Evolutionary conservation across 2,888 invertebrate genomes (phyloP).

Genomic region (Lasioglossum morio): DNA sequence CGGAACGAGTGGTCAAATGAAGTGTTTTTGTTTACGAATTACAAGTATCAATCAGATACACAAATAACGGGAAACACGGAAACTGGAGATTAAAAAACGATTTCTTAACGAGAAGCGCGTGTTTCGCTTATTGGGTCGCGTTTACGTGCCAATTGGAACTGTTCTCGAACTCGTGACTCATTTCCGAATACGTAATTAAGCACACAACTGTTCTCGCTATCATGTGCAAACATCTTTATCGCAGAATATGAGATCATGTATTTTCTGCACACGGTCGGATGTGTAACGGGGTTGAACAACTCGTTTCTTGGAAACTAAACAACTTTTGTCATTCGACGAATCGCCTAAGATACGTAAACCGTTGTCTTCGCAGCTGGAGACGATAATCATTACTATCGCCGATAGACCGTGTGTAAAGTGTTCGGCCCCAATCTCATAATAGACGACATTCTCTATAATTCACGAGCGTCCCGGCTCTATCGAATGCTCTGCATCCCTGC

Average conservation of each 20-base stretch:
- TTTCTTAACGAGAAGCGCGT: not conserved
- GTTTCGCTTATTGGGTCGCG: not conserved
- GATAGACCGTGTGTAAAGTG: constrained; percentile 61
- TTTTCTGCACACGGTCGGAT: not conserved
- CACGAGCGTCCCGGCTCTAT: constrained; percentile 66
- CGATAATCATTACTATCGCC: constrained; percentile 58
- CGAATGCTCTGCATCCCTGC: constrained; percentile 60
- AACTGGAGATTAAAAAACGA: not conserved
- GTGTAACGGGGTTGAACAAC: not conserved
- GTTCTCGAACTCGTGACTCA: constrained; percentile 20
- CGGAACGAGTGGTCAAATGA: not conserved
- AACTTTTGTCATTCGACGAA: constrained; percentile 25
- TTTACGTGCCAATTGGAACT: not conserved
- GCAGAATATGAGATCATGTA: not conserved
- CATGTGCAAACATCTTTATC: constrained; percentile 54
- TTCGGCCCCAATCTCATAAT: constrained; percentile 74
- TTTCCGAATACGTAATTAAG: constrained; percentile 6
- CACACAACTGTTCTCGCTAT: not conserved
- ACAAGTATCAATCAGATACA: not conserved
- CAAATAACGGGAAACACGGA: not conserved
- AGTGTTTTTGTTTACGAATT: not conserved
- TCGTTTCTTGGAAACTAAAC: constrained; percentile 6
- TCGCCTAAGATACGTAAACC: not conserved
- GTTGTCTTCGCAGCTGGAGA: constrained; percentile 46
- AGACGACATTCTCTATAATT: constrained; percentile 71